phyloP scores from a whole-genome alignment of 1,140 invertebrate species.

The Drosophila ambigua region DNA sequence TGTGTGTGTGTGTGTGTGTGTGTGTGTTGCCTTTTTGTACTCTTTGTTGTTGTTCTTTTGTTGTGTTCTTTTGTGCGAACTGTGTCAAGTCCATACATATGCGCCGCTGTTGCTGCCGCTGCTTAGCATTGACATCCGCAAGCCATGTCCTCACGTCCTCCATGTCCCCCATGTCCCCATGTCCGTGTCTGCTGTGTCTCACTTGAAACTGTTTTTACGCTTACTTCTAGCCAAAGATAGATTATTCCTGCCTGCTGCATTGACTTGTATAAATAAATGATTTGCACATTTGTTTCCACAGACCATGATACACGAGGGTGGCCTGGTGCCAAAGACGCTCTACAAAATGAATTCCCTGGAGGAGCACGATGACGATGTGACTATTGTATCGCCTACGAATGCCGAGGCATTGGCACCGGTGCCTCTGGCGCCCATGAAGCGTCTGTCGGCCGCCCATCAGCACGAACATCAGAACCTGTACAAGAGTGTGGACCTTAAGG shows the following conservation, averaged over 20 bases:
- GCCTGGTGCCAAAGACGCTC: slow-evolving; percentile 94
- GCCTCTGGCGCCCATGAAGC: slow-evolving; percentile 24
- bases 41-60: slow-evolving; percentile 20
- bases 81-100: slow-evolving; percentile 47
- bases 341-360: slow-evolving; percentile 92
- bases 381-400: slow-evolving; percentile 10
- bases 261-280: not conserved
- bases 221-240: not conserved
- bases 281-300: slow-evolving; percentile 76
- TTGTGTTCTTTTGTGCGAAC: slow-evolving; percentile 34
- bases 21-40: slow-evolving; percentile 11
- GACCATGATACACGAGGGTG: slow-evolving; percentile 93
- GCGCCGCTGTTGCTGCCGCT: slow-evolving; percentile 21
- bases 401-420: slow-evolving; percentile 3
- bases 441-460: slow-evolving; percentile 58
- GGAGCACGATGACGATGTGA: slow-evolving; percentile 84
- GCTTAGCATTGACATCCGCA: slow-evolving; percentile 16
- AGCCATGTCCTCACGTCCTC: slow-evolving; percentile 11
- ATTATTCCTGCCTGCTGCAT: not conserved
- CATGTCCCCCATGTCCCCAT: not conserved
- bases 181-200: no score
- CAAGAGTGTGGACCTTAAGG: slow-evolving; percentile 85
- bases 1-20: not conserved
- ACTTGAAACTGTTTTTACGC: slow-evolving; percentile 11
- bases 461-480: slow-evolving; percentile 85